Evolutionary conservation across 2,797 vertebrate species (phyloP), one percentile per base, ranked within the genome.

Genomic region (Dryobates pubescens): DNA sequence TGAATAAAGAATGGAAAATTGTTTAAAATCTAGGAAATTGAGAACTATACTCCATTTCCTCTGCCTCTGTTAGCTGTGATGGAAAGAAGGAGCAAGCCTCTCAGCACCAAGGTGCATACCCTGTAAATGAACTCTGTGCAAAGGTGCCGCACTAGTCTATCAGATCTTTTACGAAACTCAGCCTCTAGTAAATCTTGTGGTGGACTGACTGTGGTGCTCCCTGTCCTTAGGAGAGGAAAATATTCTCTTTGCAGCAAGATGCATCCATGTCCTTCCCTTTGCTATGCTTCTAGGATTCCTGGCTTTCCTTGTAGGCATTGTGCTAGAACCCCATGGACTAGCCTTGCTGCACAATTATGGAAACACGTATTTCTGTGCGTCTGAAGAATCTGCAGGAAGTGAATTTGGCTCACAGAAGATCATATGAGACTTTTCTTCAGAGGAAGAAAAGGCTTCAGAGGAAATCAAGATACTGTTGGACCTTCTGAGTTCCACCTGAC

Each of bases 401-500:
- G 2, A 67, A 70, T 73, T 63, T 87, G 63, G 34, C 63, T 85
- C 43, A 56, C 16, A 71, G 77, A 43, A 24, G 26, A 41, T 53
- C 38, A 26, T 41, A 57, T 11, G 43, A 90, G 92, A 82, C 29
- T 61, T 78, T 84, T 54, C 36, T 92, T 87, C 45, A 89, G 84
- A 81, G 49, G 34, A 92, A 92, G 70, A 53, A 49, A 49, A 49
- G 47, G 47, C 41, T 93, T 87, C 45, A 89, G 84, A 83, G 49
- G 34, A 93, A 89, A 89, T 86, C 79, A 67, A 88, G 91, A 69
- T 62, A 70, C 58, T 2, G 2, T 85, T 10, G 24, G 49, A 87
- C 76, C 79, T 90, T 73, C 57, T 61, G 76, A 88, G 49, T 89
- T 95, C 68, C 84, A 92, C 94, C 90, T 92, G 90, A 70, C 84